A percentile compares a stretch with the other conserved stretches of the same genome.
Evolutionary conservation across 2,113 vertebrate species (phyloP).

Genomic region (Mohoua ochrocephala): DNA sequence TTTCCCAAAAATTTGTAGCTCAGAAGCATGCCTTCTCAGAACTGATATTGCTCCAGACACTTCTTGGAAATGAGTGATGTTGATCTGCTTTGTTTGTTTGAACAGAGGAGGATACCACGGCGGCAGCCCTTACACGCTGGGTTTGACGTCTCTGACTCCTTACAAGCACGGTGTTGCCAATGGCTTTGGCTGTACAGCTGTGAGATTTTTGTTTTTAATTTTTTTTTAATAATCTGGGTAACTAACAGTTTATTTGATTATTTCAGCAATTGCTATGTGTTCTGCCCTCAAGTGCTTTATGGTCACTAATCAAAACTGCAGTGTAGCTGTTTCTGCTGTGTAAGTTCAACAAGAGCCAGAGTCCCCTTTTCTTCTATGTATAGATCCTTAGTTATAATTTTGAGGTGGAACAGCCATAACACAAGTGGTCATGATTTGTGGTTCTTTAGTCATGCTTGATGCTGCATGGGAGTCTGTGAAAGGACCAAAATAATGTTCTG

Average conservation of each 20-base stretch:
- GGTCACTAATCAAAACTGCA: neutral
- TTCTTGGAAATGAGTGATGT: neutral
- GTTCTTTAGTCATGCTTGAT: neutral
- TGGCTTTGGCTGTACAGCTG: conserved; percentile 78
- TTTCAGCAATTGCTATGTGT: neutral
- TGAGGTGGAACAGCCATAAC: neutral
- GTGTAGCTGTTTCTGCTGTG: neutral
- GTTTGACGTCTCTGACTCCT: conserved; percentile 75
- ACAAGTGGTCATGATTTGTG: fast-evolving
- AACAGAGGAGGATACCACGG: conserved; percentile 90
- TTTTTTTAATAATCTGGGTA: neutral
- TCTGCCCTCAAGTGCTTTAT: neutral
- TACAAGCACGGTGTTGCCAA: conserved; percentile 79
- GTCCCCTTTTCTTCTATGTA: fast-evolving
- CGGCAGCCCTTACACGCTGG: conserved; percentile 76
- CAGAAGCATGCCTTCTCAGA: neutral
- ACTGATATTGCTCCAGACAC: neutral
- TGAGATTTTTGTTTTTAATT: conserved; percentile 9
- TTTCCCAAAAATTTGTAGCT: neutral
- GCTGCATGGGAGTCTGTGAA: neutral
- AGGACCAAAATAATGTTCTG: neutral
- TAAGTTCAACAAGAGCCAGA: neutral
- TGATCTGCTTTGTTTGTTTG: conserved; percentile 7
- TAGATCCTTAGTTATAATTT: neutral
- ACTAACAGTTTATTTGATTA: neutral